These are phyloP conservation scores for Aleiodes sp. DNA, from an alignment of 1,140 invertebrate species.

Conservation along the genomic window DNA sequence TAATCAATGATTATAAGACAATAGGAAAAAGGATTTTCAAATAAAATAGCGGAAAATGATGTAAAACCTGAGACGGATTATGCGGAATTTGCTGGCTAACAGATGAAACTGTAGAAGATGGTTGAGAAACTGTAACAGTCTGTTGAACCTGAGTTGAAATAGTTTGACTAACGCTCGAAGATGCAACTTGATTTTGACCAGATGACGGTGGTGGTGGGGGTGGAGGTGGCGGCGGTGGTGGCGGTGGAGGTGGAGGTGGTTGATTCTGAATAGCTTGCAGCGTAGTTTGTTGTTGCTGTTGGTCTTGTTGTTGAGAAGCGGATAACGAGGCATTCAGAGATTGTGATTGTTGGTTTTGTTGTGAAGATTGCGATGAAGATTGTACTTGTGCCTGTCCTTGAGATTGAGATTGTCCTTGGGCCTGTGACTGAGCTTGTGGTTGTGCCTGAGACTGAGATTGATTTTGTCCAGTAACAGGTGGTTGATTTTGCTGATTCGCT, in stretches of 20 bases:
- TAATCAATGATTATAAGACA: neutral
- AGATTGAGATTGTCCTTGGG: neutral
- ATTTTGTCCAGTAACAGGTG: neutral
- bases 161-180: conserved; percentile 54
- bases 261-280: too few relatives aligned
- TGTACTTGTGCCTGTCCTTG: conserved; percentile 37
- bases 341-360: conserved; percentile 49
- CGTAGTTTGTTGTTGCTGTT: conserved; percentile 51
- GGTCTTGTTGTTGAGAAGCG: conserved; percentile 46
- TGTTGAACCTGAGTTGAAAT: conserved; percentile 57
- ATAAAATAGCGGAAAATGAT: too few relatives aligned
- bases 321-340: too few relatives aligned
- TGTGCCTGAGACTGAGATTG: neutral
- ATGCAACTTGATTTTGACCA: conserved; percentile 48
- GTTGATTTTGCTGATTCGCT: neutral
- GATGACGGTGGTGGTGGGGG: conserved; percentile 53
- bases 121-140: conserved; percentile 53
- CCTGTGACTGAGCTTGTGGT: neutral
- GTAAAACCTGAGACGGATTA: neutral
- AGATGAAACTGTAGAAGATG: conserved; percentile 46
- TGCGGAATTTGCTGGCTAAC: conserved; percentile 53
- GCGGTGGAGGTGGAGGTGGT: conserved; percentile 41
- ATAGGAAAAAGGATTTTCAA: neutral
- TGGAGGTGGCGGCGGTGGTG: conserved; percentile 52
- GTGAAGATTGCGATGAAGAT: conserved; percentile 41